phyloP scores from a whole-genome alignment of 2,888 invertebrate genomes.

The Mayetiola destructor region DNA sequence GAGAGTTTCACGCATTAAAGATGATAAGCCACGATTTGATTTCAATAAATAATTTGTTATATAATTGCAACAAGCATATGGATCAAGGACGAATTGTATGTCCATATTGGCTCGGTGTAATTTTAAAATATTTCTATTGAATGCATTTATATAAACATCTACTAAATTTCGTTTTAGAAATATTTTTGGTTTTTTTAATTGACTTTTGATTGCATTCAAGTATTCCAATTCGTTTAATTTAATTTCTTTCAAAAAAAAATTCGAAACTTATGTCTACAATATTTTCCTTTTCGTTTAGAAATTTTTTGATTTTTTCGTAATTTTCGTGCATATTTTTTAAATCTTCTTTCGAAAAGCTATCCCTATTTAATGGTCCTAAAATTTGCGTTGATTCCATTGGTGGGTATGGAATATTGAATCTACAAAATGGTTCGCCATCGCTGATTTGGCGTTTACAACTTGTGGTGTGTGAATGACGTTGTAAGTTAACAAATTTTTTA shows the following conservation, averaged over 20 bases:
- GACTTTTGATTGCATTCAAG: constrained; percentile 18
- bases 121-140: constrained; percentile 20
- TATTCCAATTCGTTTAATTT: constrained; percentile 17
- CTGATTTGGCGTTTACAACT: too few relatives aligned
- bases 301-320: neutral
- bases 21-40: constrained; percentile 18
- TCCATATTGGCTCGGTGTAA: constrained; percentile 27
- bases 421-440: too few relatives aligned
- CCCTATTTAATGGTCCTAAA: too few relatives aligned
- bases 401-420: constrained; percentile 19
- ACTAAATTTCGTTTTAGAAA: neutral
- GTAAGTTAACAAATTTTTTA: too few relatives aligned
- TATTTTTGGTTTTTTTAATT: constrained; percentile 14
- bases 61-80: constrained; percentile 26
- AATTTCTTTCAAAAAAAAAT: constrained; percentile 1
- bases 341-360: too few relatives aligned
- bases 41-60: constrained; percentile 24
- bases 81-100: constrained; percentile 26
- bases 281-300: neutral
- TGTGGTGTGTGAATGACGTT: constrained; percentile 20
- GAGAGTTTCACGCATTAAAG: constrained; percentile 20
- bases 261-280: neutral
- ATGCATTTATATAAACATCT: constrained; percentile 18
- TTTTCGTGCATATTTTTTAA: too few relatives aligned
- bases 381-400: too few relatives aligned